A percentile compares a stretch with the other conserved stretches of the same genome.
These are phyloP conservation scores for Limnephilus rhombicus DNA, from an alignment of 2,888 invertebrate genomes.

Conservation along the genomic window DNA sequence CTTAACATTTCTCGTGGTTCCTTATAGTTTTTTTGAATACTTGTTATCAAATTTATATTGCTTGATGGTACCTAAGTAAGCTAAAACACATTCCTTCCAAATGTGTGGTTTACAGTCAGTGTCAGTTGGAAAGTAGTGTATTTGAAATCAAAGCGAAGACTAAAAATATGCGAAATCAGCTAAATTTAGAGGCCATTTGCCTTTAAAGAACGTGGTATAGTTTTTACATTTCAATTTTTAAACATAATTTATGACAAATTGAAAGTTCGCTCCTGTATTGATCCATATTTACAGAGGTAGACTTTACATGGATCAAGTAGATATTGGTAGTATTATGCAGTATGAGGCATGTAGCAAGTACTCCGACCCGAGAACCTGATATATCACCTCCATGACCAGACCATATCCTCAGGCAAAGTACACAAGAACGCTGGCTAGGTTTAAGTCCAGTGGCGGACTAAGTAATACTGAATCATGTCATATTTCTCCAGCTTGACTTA, in stretches of 20 bases:
- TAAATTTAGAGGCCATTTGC: not conserved
- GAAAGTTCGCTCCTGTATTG: not conserved
- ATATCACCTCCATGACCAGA: not conserved
- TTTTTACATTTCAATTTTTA: too few species aligned
- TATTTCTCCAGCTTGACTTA: too few species aligned
- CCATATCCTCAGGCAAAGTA: not conserved
- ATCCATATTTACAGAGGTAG: not conserved
- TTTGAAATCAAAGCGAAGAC: too few species aligned
- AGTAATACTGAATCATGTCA: not conserved
- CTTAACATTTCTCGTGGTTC: too few species aligned
- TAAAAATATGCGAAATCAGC: too few species aligned
- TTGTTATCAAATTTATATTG: not conserved
- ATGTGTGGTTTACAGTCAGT: not conserved
- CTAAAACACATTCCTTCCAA: not conserved
- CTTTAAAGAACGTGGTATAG: not conserved
- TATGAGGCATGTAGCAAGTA: not conserved
- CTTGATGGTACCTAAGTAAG: not conserved
- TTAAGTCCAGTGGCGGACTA: not conserved
- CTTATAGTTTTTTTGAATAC: too few species aligned
- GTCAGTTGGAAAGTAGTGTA: too few species aligned
- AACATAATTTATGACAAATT: not conserved
- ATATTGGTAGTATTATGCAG: not conserved
- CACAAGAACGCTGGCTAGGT: not conserved
- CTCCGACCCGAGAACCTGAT: not conserved
- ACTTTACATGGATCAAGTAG: not conserved